phyloP scores from a whole-genome alignment of 2,113 vertebrate genomes.

The Sylvia atricapilla region DNA sequence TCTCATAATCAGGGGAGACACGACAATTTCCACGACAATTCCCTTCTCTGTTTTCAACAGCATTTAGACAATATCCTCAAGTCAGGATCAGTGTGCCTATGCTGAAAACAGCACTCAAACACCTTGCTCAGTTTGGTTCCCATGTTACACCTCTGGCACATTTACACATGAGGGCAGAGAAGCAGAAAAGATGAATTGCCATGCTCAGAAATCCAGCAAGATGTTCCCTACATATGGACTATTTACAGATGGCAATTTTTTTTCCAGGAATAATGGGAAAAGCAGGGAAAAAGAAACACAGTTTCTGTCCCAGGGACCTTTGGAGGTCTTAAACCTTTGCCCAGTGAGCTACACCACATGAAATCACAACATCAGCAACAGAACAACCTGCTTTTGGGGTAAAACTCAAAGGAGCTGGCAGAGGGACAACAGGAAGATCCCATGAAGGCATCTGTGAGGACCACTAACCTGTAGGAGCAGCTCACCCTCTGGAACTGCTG shows the following conservation, averaged over 20 bases:
- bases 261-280: not conserved
- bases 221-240: not conserved
- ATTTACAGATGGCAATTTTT: not conserved
- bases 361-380: not conserved
- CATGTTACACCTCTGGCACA: fast-evolving
- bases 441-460: not conserved
- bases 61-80: fast-evolving
- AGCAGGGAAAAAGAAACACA: not conserved
- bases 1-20: not conserved
- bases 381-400: not conserved
- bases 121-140: not conserved
- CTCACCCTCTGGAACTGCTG: constrained; percentile 69
- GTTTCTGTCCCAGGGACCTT: not conserved
- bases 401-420: not conserved
- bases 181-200: not conserved
- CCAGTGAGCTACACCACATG: not conserved
- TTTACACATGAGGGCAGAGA: not conserved
- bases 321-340: not conserved
- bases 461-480: constrained; percentile 78
- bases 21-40: not conserved
- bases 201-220: not conserved
- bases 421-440: not conserved
- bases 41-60: not conserved
- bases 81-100: not conserved
- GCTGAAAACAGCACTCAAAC: not conserved